phyloP scores from a whole-genome alignment of 2,888 invertebrate genomes.

The Acanthacorydalis orientalis region DNA sequence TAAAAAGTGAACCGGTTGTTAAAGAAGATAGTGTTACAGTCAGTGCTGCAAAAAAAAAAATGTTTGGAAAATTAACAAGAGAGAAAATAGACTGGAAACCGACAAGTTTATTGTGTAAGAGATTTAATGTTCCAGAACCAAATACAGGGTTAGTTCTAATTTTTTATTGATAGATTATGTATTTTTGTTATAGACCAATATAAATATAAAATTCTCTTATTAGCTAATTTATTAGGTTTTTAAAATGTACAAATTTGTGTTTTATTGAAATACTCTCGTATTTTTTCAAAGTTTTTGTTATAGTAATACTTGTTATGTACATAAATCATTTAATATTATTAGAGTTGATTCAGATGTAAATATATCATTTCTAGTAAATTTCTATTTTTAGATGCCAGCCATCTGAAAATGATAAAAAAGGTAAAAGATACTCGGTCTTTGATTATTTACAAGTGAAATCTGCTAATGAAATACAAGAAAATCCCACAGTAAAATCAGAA shows the following conservation, averaged over 20 bases:
- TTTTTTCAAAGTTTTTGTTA: no score
- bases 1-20: slow-evolving; percentile 16
- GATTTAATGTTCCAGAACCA: slow-evolving; percentile 89
- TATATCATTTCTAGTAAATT: no score
- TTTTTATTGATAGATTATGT: slow-evolving; percentile 5
- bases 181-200: not conserved
- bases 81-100: slow-evolving; percentile 64
- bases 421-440: slow-evolving; percentile 58
- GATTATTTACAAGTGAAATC: slow-evolving; percentile 45
- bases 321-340: no score
- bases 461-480: slow-evolving; percentile 15
- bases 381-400: slow-evolving; percentile 25
- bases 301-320: no score
- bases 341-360: no score
- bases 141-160: slow-evolving; percentile 35
- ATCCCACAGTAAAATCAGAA: slow-evolving; percentile 29
- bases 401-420: slow-evolving; percentile 27
- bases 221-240: no score
- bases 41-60: slow-evolving; percentile 54
- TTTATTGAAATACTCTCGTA: not conserved
- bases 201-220: no score
- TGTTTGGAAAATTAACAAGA: slow-evolving; percentile 64
- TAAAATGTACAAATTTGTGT: not conserved
- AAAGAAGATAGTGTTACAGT: slow-evolving; percentile 37
- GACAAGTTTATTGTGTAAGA: slow-evolving; percentile 62